Percentiles rank a stretch among this genome's conserved stretches.
phyloP scores from a whole-genome alignment of 2,113 vertebrate genomes.

The Elephantulus edwardii region DNA sequence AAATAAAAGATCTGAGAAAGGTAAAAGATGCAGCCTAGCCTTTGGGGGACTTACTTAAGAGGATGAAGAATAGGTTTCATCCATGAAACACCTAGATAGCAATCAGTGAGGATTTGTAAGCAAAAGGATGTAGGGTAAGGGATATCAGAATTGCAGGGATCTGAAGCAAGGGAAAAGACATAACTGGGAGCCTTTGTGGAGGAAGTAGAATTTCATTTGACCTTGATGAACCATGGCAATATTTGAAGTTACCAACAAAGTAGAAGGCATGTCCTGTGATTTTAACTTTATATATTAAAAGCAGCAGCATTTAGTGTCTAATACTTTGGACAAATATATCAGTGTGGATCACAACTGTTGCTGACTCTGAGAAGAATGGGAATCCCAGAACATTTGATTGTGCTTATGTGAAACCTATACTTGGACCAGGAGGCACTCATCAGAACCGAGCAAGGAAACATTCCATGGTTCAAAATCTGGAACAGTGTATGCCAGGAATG shows the following conservation, averaged over 20 bases:
- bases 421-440: too few species aligned
- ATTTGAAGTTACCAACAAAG: not conserved
- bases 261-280: not conserved
- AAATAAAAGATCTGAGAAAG: not conserved
- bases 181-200: not conserved
- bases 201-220: constrained; percentile 2
- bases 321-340: not conserved
- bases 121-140: not conserved
- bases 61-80: not conserved
- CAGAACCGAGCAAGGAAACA: too few species aligned
- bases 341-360: too few species aligned
- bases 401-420: too few species aligned
- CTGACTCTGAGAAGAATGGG: too few species aligned
- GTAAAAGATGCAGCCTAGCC: not conserved
- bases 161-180: constrained; percentile 23
- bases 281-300: not conserved
- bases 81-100: not conserved
- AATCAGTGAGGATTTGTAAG: not conserved
- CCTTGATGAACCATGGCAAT: not conserved
- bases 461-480: too few species aligned
- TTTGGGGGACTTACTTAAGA: not conserved
- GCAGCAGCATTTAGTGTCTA: not conserved
- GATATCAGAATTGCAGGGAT: not conserved
- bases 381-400: too few species aligned
- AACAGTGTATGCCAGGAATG: too few species aligned